Evolutionary conservation across 2,113 vertebrate species (phyloP).

Genomic region (Cygnus buccinator): DNA sequence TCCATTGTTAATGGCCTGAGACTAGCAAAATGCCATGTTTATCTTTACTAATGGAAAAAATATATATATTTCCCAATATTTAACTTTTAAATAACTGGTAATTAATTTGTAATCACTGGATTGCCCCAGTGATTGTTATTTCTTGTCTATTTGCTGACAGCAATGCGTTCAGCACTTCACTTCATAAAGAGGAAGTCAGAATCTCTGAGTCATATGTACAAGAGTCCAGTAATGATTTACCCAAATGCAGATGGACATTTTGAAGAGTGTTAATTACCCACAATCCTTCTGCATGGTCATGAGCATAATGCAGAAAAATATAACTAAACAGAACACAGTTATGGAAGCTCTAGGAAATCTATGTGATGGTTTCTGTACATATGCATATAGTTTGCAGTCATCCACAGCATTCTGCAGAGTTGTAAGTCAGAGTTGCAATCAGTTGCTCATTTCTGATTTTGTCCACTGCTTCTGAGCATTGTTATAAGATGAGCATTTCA

Average conservation of each 20-base stretch:
- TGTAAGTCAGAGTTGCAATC: not conserved
- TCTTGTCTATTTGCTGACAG: not conserved
- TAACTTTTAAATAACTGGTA: not conserved
- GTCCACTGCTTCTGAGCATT: not conserved
- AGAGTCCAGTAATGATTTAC: not conserved
- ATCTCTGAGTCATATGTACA: not conserved
- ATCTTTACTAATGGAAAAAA: not conserved
- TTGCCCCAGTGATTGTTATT: not conserved
- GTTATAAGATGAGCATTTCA: not conserved
- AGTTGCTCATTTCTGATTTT: not conserved
- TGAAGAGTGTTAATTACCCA: not conserved
- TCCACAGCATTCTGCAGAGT: not conserved
- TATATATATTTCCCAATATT: not conserved
- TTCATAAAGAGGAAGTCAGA: not conserved
- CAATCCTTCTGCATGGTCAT: not conserved
- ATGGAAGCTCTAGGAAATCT: not conserved
- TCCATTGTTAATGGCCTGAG: not conserved
- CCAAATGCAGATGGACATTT: not conserved
- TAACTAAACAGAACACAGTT: not conserved
- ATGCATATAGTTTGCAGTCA: not conserved
- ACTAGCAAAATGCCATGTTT: not conserved
- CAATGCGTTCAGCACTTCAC: not conserved
- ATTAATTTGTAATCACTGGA: not conserved
- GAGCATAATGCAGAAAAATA: not conserved
- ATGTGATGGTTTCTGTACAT: not conserved